A percentile compares a stretch with the other conserved stretches of the same genome.
phyloP scores from a whole-genome alignment of 1,140 invertebrate genomes.

The Hylaeus anthracinus region DNA sequence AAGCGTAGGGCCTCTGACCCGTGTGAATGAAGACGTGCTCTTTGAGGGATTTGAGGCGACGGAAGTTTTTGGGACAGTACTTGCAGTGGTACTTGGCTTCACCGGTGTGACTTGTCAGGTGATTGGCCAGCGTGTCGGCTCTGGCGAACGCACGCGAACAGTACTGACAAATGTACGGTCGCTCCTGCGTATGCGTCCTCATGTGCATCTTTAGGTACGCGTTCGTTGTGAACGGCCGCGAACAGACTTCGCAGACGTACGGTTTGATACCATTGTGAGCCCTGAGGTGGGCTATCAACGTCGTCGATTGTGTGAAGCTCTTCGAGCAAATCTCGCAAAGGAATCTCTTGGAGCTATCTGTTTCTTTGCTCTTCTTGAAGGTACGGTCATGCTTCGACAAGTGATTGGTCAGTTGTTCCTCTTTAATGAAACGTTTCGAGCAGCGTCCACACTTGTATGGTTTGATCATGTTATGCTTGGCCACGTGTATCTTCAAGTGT shows the following conservation, averaged over 20 bases:
- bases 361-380: constrained; percentile 82
- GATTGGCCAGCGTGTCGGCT: constrained; percentile 79
- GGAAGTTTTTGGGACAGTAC: constrained; percentile 85
- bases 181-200: constrained; percentile 83
- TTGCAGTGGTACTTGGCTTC: constrained; percentile 85
- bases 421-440: constrained; percentile 80
- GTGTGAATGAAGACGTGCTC: constrained; percentile 85
- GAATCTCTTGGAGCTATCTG: constrained; percentile 86
- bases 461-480: constrained; percentile 80
- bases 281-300: constrained; percentile 79
- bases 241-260: constrained; percentile 85
- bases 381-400: constrained; percentile 83
- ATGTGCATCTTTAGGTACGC: constrained; percentile 80
- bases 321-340: constrained; percentile 86
- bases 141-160: constrained; percentile 81
- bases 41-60: constrained; percentile 82
- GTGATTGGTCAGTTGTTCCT: constrained; percentile 79
- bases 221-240: constrained; percentile 81
- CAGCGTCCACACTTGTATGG: constrained; percentile 79
- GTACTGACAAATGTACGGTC: constrained; percentile 82
- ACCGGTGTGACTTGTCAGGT: constrained; percentile 81
- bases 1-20: constrained; percentile 82
- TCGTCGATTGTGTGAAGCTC: constrained; percentile 81
- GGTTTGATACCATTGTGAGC: constrained; percentile 86
- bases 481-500: constrained; percentile 81